These are phyloP conservation scores for Chiroxiphia lanceolata DNA, from an alignment of 2,797 vertebrate genomes.

Conservation along the genomic window DNA sequence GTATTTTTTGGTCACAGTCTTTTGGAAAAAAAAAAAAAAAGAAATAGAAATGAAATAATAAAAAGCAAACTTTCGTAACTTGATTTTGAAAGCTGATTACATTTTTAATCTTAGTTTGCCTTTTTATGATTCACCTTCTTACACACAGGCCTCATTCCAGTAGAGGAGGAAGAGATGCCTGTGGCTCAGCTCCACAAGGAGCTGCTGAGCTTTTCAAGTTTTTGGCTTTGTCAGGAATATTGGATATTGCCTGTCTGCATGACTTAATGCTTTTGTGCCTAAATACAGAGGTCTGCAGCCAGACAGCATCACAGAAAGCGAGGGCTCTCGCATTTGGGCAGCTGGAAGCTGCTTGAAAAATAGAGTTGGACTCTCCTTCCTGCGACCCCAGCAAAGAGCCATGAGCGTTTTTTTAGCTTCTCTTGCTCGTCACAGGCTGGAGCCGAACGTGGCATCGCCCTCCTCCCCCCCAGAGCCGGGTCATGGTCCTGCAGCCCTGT, in stretches of 20 bases:
- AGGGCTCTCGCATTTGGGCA: background rate
- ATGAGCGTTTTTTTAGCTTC: fast-evolving
- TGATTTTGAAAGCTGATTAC: background rate
- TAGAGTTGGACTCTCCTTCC: background rate
- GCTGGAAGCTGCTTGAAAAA: background rate
- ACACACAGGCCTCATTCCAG: background rate
- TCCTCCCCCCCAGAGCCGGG: fast-evolving
- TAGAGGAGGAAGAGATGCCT: fast-evolving
- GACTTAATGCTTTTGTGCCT: background rate
- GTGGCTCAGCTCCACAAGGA: fast-evolving
- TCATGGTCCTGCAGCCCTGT: background rate
- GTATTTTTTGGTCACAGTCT: background rate
- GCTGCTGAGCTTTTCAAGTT: background rate
- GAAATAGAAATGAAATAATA: background rate
- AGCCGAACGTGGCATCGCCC: fast-evolving
- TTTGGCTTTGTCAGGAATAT: background rate
- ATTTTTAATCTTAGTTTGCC: background rate
- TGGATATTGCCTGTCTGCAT: fast-evolving
- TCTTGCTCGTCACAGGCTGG: fast-evolving
- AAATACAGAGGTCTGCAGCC: background rate
- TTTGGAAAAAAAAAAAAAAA: background rate
- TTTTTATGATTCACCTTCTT: background rate
- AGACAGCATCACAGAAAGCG: background rate
- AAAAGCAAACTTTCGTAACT: background rate
- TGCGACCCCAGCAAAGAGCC: background rate